These are phyloP conservation scores for Apodemia duryi DNA, from an alignment of 2,888 invertebrate genomes.

Conservation along the genomic window DNA sequence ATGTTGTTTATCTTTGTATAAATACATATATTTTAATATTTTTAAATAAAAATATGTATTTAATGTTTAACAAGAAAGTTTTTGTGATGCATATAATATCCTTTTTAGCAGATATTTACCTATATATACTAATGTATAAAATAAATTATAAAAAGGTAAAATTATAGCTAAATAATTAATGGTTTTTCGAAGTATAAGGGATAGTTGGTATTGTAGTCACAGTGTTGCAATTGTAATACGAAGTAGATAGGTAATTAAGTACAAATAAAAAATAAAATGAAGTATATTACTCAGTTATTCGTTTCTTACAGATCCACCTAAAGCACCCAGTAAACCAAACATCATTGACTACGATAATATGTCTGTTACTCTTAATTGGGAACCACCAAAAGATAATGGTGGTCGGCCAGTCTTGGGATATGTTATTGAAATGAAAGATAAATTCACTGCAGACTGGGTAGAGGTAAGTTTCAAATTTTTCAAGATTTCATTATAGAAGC, in stretches of 20 bases:
- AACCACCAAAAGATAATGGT: conserved; percentile 92
- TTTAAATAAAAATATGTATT: too few species aligned
- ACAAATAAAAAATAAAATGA: not conserved
- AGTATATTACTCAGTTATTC: not conserved
- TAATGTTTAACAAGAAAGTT: too few species aligned
- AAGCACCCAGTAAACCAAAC: conserved; percentile 93
- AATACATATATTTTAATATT: too few species aligned
- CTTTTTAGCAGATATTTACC: too few species aligned
- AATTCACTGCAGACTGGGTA: conserved; percentile 90
- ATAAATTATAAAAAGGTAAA: too few species aligned
- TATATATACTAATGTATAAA: too few species aligned
- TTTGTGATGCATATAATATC: too few species aligned
- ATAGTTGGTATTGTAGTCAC: too few species aligned
- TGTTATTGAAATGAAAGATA: conserved; percentile 94
- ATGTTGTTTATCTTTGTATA: too few species aligned
- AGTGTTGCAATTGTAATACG: not conserved
- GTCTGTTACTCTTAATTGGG: conserved; percentile 94
- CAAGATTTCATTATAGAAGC: too few species aligned
- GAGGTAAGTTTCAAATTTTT: conserved; percentile 64
- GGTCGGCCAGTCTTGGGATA: conserved; percentile 95
- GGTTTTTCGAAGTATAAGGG: too few species aligned
- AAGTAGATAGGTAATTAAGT: not conserved
- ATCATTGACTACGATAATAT: conserved; percentile 96
- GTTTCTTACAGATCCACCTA: conserved; percentile 85
- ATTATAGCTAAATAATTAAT: too few species aligned